phyloP scores from a whole-genome alignment of 2,888 invertebrate genomes.

The Crocallis elinguaria region DNA sequence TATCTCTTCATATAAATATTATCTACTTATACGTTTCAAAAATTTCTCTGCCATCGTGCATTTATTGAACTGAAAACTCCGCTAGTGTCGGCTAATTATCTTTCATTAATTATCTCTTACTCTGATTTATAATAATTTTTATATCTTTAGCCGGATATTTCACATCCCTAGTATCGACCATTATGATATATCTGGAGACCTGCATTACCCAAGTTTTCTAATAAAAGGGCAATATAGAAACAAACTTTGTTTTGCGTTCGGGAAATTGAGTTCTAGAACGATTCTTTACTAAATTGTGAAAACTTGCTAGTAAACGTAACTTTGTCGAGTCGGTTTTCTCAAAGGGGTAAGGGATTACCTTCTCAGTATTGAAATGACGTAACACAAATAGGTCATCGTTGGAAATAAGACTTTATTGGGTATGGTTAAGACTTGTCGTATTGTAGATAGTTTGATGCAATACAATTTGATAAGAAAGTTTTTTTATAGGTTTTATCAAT shows the following conservation, averaged over 20 bases:
- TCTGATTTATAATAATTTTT: too few species aligned
- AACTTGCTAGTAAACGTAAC: conserved; percentile 14
- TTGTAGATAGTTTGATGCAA: not conserved
- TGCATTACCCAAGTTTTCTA: conserved; percentile 32
- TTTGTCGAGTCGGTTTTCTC: conserved; percentile 12
- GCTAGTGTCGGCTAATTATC: not conserved
- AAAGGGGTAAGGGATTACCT: conserved; percentile 23
- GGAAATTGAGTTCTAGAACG: conserved; percentile 7
- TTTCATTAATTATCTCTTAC: too few species aligned
- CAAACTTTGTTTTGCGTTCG: conserved; percentile 29
- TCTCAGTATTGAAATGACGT: conserved; percentile 1
- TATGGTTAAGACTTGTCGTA: not conserved
- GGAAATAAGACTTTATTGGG: not conserved
- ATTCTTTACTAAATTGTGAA: conserved; percentile 9
- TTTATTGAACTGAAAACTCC: too few species aligned
- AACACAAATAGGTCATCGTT: not conserved
- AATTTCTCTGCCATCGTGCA: too few species aligned
- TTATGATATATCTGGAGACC: conserved; percentile 32
- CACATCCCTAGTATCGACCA: conserved; percentile 9
- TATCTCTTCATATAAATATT: too few species aligned
- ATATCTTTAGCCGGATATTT: not conserved
- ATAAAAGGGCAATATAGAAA: conserved; percentile 29
- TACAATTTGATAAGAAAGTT: conserved; percentile 14
- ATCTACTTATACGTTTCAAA: too few species aligned
- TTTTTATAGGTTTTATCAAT: conserved; percentile 21